These are phyloP conservation scores for Dynastes tityus DNA, from an alignment of 2,888 invertebrate species.

Conservation along the genomic window DNA sequence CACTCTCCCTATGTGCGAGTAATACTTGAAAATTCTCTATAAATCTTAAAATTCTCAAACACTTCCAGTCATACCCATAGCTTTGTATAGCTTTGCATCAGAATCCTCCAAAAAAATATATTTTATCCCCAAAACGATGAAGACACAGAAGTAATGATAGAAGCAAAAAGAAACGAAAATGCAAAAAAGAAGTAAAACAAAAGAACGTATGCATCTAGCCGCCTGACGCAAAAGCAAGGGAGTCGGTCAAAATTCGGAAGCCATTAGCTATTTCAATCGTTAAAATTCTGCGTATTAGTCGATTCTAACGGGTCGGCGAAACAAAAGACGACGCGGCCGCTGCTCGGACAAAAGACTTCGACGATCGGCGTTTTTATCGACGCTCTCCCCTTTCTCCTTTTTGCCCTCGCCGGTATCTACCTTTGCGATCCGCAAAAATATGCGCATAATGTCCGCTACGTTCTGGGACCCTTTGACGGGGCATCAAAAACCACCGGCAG, in stretches of 20 bases:
- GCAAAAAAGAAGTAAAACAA: neutral
- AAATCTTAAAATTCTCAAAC: no score
- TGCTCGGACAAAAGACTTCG: constrained; percentile 60
- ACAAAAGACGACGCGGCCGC: constrained; percentile 65
- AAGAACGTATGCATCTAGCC: neutral
- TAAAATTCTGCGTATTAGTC: constrained; percentile 63
- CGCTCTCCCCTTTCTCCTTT: constrained; percentile 3
- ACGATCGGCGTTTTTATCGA: constrained; percentile 64
- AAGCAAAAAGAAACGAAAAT: neutral
- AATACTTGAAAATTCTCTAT: no score
- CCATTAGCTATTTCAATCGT: constrained; percentile 45
- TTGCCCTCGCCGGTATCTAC: no score
- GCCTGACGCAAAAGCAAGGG: neutral
- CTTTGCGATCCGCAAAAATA: constrained; percentile 40
- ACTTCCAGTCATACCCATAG: no score
- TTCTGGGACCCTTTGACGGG: constrained; percentile 6
- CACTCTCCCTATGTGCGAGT: no score
- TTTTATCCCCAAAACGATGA: no score
- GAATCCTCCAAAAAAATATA: no score
- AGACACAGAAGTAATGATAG: no score
- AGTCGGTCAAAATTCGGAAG: constrained; percentile 40
- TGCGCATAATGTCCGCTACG: constrained; percentile 33
- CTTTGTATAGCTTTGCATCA: no score
- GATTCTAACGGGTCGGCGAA: constrained; percentile 61
- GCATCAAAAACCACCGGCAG: constrained; percentile 13